Percentiles rank a stretch among this genome's conserved stretches.
Conservation (phyloP, 2,888 invertebrate species). For the Macrophya alboannulata region DNA sequence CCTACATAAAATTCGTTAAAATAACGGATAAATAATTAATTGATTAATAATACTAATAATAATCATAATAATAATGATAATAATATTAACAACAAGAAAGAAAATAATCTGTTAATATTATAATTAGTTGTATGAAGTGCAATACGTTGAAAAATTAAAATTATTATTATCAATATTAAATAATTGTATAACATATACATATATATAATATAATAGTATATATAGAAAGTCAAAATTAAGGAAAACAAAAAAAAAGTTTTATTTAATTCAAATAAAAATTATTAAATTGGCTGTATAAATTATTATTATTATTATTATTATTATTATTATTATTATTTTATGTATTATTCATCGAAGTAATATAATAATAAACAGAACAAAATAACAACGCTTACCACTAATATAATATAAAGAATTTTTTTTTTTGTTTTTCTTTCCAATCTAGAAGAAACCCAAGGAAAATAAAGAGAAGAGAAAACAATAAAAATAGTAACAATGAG, state of each 20-base stretch:
- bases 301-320: constrained; percentile 30
- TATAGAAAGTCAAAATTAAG: not conserved
- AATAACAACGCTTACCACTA: not conserved
- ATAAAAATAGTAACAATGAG: not conserved
- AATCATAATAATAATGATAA: not conserved
- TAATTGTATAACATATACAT: not conserved
- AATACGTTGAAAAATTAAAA: not conserved
- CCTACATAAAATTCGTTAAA: no score
- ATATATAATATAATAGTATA: not conserved
- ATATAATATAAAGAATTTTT: not conserved
- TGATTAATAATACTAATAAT: not conserved
- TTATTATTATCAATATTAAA: not conserved
- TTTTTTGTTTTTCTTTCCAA: not conserved
- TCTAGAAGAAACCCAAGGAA: not conserved
- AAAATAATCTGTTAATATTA: no score
- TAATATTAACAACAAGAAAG: no score
- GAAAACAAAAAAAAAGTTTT: not conserved
- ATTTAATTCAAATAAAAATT: not conserved
- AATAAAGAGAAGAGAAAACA: not conserved
- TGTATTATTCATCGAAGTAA: constrained; percentile 12
- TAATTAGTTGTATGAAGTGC: not conserved
- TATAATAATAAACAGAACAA: constrained; percentile 9
- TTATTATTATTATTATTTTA: constrained; percentile 24
- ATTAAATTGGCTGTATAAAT: constrained; percentile 44
- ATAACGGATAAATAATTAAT: no score